Base-by-base conservation (phyloP, 2,113 vertebrate genomes). In the Nyctereutes procyonoides region DNA sequence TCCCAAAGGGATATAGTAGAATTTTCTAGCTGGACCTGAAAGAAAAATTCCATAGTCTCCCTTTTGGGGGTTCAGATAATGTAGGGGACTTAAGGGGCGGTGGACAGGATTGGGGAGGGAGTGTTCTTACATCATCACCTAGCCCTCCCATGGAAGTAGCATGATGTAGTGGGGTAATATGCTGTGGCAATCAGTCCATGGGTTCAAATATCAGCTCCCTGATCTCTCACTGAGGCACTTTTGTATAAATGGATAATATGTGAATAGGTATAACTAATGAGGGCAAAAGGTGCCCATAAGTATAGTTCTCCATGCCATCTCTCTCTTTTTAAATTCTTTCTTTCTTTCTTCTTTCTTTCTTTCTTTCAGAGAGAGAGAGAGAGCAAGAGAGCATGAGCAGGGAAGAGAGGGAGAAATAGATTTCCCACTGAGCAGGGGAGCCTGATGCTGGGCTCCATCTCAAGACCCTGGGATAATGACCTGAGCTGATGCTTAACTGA, bases 171-270 rank as follows among this genome's bases (percentile, higher is more conserved):
- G 7, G 71, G 32, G n/a, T 65, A 26, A 17, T 84, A 26, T 2
- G 16, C 28, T 92, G 88, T 65, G 88, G 26, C 26, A 97, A 43
- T 92, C 63, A 83, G 30, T 84, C 63, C 53, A 24, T 67, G 20
- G 19, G 62, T 92, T 92, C 58, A 92, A 85, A 53, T 84, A 73
- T 80, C 58, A 81, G 58, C 48, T 96, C 48, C 56, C 56, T 90
- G 30, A 62, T 81, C 26, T 80, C n/a, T 90, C 56, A 56, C 30
- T 85, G 94, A 85, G 51, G 26, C 51, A 90, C 32, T 85, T 93
- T 81, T 86, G 11, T 94, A 65, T 92, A 94, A 89, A 65, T 92
- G 22, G 89, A 81, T 97, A 76, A n/a, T 94, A 60, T 81, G 3
- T 96, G 22, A 76, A 48, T 22, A 93, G 22, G 12, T 96, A 56